Conservation (phyloP, 2,797 vertebrate genomes). For the Coreius guichenoti region DNA sequence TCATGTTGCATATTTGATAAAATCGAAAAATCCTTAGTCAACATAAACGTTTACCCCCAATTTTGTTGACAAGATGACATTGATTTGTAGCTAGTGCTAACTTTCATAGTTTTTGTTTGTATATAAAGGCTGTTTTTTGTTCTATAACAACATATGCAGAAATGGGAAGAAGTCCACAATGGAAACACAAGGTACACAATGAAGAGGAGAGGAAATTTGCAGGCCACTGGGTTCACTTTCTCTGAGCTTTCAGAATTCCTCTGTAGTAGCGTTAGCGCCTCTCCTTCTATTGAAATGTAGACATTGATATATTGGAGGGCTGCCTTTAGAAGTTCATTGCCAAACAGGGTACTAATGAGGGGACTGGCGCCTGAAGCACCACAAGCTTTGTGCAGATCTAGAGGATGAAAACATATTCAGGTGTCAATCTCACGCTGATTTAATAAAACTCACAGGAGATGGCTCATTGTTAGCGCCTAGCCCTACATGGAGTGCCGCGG, state of each 20-base stretch:
- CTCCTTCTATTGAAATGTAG: slow-evolving; percentile 55
- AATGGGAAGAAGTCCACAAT: not conserved
- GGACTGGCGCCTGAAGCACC: slow-evolving; percentile 49
- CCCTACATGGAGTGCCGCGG: not conserved
- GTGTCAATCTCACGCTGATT: slow-evolving; percentile 79
- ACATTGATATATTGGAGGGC: slow-evolving; percentile 62
- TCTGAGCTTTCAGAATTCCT: slow-evolving; percentile 34
- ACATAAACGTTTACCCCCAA: not conserved
- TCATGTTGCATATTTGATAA: not conserved
- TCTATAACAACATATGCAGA: not conserved
- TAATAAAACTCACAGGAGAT: slow-evolving; percentile 75
- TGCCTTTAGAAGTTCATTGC: slow-evolving; percentile 62
- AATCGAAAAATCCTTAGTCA: not conserved
- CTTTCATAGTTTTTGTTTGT: not conserved
- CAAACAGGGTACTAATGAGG: slow-evolving; percentile 63
- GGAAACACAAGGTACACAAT: slow-evolving; percentile 5
- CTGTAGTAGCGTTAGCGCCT: slow-evolving; percentile 32
- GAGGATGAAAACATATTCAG: slow-evolving; percentile 78
- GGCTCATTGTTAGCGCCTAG: slow-evolving; percentile 70
- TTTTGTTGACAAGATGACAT: not conserved
- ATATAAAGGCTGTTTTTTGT: not conserved
- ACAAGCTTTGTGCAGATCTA: slow-evolving; percentile 68
- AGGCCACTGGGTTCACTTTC: slow-evolving; percentile 25
- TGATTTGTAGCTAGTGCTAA: not conserved
- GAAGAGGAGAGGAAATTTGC: not conserved